Percentiles rank a stretch among this genome's conserved stretches.
Conservation (phyloP, 53 echinoderm and acorn worm species). For the Astropecten irregularis region DNA sequence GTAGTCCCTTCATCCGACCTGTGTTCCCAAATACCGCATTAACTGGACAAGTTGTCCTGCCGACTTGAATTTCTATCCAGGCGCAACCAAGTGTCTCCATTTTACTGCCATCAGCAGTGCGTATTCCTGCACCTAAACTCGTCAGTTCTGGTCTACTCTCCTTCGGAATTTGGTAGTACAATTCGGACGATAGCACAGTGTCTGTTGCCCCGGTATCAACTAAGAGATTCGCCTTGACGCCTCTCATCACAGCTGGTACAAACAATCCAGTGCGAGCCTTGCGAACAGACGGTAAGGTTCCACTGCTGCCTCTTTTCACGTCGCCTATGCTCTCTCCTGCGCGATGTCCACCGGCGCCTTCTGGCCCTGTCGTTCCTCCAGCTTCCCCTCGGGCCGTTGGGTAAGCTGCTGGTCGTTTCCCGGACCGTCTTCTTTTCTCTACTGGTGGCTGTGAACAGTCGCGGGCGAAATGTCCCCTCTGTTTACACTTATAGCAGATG, state of each 20-base stretch:
- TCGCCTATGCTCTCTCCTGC: not conserved
- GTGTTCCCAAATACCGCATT: conserved; percentile 32
- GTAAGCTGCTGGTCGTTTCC: conserved; percentile 46
- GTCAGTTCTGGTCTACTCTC: conserved; percentile 9
- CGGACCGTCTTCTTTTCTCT: not conserved
- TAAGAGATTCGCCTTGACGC: not conserved
- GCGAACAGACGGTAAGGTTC: not conserved
- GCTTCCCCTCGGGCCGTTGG: conserved; percentile 39
- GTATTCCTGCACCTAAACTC: not conserved
- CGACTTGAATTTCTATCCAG: not conserved
- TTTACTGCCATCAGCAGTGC: conserved; percentile 14
- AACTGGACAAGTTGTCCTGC: not conserved
- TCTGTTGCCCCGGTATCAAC: conserved; percentile 16
- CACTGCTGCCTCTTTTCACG: not conserved
- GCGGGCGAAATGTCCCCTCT: not conserved
- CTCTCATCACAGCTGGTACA: not conserved
- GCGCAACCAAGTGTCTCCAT: conserved; percentile 3
- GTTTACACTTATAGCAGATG: not conserved
- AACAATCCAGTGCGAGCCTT: not conserved
- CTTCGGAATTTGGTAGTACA: conserved; percentile 11
- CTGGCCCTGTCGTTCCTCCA: conserved; percentile 26
- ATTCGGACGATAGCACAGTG: not conserved
- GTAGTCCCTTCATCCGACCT: not conserved
- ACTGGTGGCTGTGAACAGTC: not conserved
- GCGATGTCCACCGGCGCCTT: not conserved